phyloP scores from a whole-genome alignment of 35 echinoderm and acorn worm genomes.

The Stichopus chloronotus region DNA sequence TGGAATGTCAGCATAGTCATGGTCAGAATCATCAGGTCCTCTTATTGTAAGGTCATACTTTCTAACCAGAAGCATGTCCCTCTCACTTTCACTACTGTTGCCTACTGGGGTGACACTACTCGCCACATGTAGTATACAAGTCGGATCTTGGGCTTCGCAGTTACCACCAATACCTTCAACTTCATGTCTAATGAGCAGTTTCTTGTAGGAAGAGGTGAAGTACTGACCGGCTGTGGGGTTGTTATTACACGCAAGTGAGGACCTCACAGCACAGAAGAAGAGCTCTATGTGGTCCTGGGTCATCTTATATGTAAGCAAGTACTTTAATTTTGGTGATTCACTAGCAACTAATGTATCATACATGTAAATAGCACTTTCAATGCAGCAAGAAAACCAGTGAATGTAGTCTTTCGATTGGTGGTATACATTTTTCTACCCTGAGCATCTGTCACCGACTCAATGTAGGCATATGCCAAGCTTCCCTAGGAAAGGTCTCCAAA shows the following conservation, averaged over 20 bases:
- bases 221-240: constrained; percentile 59
- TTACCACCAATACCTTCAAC: neutral
- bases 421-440: neutral
- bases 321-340: constrained; percentile 42
- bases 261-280: constrained; percentile 53
- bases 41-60: no score
- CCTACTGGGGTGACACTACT: no score
- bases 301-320: constrained; percentile 69
- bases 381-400: constrained; percentile 63
- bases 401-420: constrained; percentile 20
- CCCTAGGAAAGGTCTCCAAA: neutral
- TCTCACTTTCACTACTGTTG: no score
- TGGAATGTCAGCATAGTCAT: no score
- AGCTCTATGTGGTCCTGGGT: constrained; percentile 71
- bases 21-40: no score
- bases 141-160: no score
- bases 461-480: neutral
- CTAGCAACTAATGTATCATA: neutral
- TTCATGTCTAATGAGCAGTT: constrained; percentile 37
- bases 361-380: constrained; percentile 34
- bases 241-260: constrained; percentile 49
- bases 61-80: no score
- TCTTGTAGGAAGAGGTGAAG: constrained; percentile 26
- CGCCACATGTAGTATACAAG: no score
- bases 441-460: neutral